Conservation (phyloP, 2,797 vertebrate genomes). For the Balearica regulorum region DNA sequence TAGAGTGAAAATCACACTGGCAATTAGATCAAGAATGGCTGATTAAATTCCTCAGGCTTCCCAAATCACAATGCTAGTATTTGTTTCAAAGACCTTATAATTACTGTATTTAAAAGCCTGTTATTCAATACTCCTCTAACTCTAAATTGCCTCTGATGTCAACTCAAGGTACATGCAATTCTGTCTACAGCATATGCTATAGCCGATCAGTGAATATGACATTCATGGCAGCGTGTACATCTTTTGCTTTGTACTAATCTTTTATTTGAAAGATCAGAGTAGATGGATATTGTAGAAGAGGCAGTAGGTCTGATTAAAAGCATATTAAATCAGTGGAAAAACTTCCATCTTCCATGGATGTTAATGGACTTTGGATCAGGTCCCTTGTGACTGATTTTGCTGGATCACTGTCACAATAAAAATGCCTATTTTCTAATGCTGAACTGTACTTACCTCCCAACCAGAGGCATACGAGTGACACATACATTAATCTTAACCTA, state of each 20-base stretch:
- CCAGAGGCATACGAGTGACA: not conserved
- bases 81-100: conserved; percentile 58
- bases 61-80: conserved; percentile 28
- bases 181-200: not conserved
- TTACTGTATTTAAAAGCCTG: conserved; percentile 34
- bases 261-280: not conserved
- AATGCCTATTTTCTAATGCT: not conserved
- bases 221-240: not conserved
- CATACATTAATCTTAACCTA: not conserved
- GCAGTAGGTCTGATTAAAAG: not conserved
- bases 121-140: conserved; percentile 39
- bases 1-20: conserved; percentile 50
- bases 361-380: not conserved
- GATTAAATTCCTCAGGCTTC: conserved; percentile 60
- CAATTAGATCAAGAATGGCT: conserved; percentile 54
- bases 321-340: not conserved
- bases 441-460: not conserved
- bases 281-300: not conserved
- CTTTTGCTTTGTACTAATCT: not conserved
- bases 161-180: not conserved
- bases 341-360: not conserved
- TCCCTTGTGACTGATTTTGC: not conserved
- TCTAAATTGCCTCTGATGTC: conserved; percentile 26
- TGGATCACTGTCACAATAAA: not conserved
- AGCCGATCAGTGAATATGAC: not conserved